Base-by-base conservation (phyloP, 1,140 invertebrate genomes). In the Mactra quadrangularis region DNA sequence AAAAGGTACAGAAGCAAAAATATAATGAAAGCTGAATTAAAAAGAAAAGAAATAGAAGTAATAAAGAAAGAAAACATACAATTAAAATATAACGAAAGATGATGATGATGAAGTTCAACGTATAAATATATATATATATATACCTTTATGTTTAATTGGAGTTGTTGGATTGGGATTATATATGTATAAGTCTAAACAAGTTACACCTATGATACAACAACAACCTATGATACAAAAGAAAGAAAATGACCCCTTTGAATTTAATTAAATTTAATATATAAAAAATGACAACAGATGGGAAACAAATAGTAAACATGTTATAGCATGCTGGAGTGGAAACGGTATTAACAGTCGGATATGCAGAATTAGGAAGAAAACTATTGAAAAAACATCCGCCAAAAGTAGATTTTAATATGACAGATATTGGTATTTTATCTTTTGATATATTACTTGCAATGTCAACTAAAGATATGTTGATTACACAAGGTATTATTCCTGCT, bases 281-380 rank as follows among this genome's bases (percentile, higher is more conserved):
- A n/a, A n/a, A n/a, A n/a, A n/a, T n/a, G n/a, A n/a, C 31, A 31
- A 74, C 35, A 6, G 70, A 55, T 45, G 70, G 35, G 7, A 53
- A 62, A 62, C 59, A 57, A 31, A 74, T 35, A 19, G 70, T n/a
- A n/a, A n/a, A n/a, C n/a, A n/a, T n/a, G n/a, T n/a, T n/a, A n/a
- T n/a, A n/a, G n/a, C n/a, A n/a, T 38, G 70, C 70, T 38, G 33
- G 53, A 7, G 35, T 55, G 15, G 50, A 57, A 74, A 31, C 70
- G 2, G n/a, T 35, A 4, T 7, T 55, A 22, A 74, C 25, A 55
- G 27, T 74, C 25, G 31, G 33, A 2, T 74, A 57, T 3, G 38
- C 27, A 35, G 31, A 15, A 19, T 35, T 35, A 15, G 31, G n/a
- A n/a, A n/a, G n/a, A n/a, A n/a, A n/a, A n/a, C n/a, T n/a, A n/a